Evolutionary conservation across 2,797 vertebrate genomes (phyloP), one percentile per base, ranked within the genome.

Genomic region (Ibycter americanus): DNA sequence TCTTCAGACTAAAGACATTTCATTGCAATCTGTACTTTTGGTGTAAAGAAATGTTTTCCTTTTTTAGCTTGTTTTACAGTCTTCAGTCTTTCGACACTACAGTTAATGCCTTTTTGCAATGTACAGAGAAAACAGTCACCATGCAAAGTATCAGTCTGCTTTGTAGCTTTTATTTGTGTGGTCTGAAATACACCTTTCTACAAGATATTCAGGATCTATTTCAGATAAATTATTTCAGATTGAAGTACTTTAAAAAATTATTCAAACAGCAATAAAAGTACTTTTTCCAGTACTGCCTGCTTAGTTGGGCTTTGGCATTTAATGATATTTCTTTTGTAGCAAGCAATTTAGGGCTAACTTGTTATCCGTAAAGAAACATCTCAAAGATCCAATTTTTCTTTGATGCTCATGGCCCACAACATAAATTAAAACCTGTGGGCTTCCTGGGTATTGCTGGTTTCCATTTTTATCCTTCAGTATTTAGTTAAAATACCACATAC

Each of bases 401-500:
- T 91, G 66, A 95, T 92, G 66, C 10, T 54, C n/a, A 56, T 44
- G n/a, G 46, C 38, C 66, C 68, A 89, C 51, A 72, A 88, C 55
- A 88, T 86, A 89, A 92, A 95, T 95, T 72, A 92, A 95, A 96
- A 89, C 23, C 59, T 83, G 25, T 29, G 55, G 90, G 49, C 63
- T 86, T 93, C 70, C 78, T 89, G 47, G 22, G 54, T 82, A 63
- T 80, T 89, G n/a, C 49, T 87, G 52, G 31, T 90, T 97, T 95
- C 95, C 68, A 91, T 92, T 95, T 97, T 95, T 92, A 91, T 92
- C 67, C 87, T 47, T 72, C 65, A 52, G 26, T 61, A 61, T 87
- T 94, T 95, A 90, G 89, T 83, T 90, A 83, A 94, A 95, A 80
- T 77, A 70, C 71, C 73, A 77, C 73, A 96, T n/a, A 85, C 49